Conservation (phyloP, 2,888 invertebrate genomes). For the Cryptocheilus praepositus region DNA sequence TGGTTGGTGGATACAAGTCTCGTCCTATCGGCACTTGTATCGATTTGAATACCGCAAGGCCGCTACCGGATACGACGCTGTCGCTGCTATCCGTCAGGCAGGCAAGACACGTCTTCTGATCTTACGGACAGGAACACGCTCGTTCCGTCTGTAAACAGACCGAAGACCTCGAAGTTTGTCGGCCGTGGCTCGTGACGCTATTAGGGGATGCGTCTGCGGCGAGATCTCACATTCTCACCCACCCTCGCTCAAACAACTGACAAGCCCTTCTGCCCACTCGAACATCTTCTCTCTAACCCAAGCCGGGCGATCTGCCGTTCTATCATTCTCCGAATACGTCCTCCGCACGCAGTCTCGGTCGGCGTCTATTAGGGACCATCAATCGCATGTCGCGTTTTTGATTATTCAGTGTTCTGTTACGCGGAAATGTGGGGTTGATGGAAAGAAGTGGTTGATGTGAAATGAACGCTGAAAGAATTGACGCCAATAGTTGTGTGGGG, state of each 20-base stretch:
- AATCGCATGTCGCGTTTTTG: too few relatives aligned
- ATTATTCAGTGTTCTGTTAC: too few relatives aligned
- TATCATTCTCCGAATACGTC: not conserved
- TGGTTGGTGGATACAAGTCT: too few relatives aligned
- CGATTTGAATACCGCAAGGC: slow-evolving; percentile 1
- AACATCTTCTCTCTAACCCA: not conserved
- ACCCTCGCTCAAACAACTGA: slow-evolving; percentile 24
- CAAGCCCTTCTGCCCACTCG: slow-evolving; percentile 19
- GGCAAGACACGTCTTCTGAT: slow-evolving; percentile 46
- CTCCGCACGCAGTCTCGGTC: too few relatives aligned
- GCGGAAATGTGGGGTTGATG: too few relatives aligned
- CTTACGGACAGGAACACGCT: slow-evolving; percentile 36
- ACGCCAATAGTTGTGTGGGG: too few relatives aligned
- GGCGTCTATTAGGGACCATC: too few relatives aligned
- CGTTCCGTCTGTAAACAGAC: slow-evolving; percentile 48
- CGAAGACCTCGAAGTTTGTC: slow-evolving; percentile 43
- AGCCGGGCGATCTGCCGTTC: not conserved
- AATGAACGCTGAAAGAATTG: too few relatives aligned
- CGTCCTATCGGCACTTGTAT: not conserved
- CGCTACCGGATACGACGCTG: not conserved
- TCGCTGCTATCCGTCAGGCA: slow-evolving; percentile 34
- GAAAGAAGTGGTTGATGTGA: too few relatives aligned
- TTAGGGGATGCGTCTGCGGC: slow-evolving; percentile 46
- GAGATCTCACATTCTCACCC: slow-evolving; percentile 32
- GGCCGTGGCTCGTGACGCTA: slow-evolving; percentile 45